These are phyloP conservation scores for Alectoris magna DNA, from an alignment of 2,797 vertebrate species.

Conservation along the genomic window DNA sequence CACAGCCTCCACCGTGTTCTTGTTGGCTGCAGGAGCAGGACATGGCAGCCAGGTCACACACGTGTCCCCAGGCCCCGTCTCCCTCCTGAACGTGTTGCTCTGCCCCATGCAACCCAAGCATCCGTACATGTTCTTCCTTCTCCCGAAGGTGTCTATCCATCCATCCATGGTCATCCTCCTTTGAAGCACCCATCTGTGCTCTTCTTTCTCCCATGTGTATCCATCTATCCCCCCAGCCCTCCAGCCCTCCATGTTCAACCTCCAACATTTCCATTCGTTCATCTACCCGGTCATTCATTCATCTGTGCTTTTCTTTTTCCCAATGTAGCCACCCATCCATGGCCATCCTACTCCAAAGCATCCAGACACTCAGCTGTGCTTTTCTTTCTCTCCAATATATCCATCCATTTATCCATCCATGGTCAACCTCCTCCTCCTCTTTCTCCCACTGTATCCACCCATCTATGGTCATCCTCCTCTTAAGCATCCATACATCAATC, in stretches of 20 bases:
- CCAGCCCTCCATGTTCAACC: not conserved
- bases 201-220: not conserved
- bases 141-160: not conserved
- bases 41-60: not conserved
- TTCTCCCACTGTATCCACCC: no score
- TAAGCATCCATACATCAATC: no score
- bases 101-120: not conserved
- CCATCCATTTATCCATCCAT: not conserved
- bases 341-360: no score
- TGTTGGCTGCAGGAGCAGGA: slow-evolving; percentile 84
- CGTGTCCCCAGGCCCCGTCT: accelerated
- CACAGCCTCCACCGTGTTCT: slow-evolving; percentile 90
- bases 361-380: not conserved
- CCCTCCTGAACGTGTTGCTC: not conserved
- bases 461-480: no score
- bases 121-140: not conserved
- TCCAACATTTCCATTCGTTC: not conserved
- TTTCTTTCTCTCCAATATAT: not conserved
- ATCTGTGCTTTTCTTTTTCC: not conserved
- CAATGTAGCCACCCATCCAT: not conserved
- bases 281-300: not conserved
- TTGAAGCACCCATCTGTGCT: not conserved
- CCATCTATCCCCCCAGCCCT: not conserved
- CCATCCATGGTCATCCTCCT: not conserved
- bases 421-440: no score